Base-by-base conservation (phyloP, 92 coral and sea anemone species). In the Isaurus tuberculatus region DNA sequence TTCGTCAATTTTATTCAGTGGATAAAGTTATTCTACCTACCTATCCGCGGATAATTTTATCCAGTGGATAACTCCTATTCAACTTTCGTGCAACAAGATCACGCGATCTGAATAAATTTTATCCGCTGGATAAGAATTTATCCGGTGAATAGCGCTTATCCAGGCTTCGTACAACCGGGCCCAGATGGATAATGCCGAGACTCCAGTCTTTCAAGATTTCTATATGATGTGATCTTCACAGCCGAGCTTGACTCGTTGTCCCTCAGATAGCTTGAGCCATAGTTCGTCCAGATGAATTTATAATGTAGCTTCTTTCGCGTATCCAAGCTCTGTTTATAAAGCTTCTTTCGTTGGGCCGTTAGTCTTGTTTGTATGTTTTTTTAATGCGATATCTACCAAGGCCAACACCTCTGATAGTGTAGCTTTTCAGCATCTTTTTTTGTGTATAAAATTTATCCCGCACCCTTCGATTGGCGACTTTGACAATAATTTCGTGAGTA, bases 321-420 rank as follows among this genome's bases (percentile, higher is more conserved):
- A 60, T 25, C 66, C 66, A 60, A 26, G 66, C 66, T 60, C 66
- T 60, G 29, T 60, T 60, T 60, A 60, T 60, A 25, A 60, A 60
- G 66, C 32, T 25, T 60, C 66, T 60, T 60, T 60, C 66, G 66
- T 60, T 60, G 66, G 66, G 66, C 66, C 32, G 66, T 60, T 60
- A 60, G 66, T 30, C 33, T 60, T 60, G 22, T 31, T 60, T 60
- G 66, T 60, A 60, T 60, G 66, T 60, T 60, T 60, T 60, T 60
- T 60, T 31, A 25, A 22, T 60, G 33, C 66, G 15, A 60, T 60
- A 60, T 60, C 66, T 60, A 60, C 66, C 66, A 60, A 60, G 66
- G 66, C 66, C 31, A 22, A 60, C 66, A 60, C 22, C 66, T 60
- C 25, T 60, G 66, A 25, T 60, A 60, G 66, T 60, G 66, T 60